Evolutionary conservation across 2,113 vertebrate genomes (phyloP), one percentile per base, ranked within the genome.

Genomic region (Pleuronectes platessa): DNA sequence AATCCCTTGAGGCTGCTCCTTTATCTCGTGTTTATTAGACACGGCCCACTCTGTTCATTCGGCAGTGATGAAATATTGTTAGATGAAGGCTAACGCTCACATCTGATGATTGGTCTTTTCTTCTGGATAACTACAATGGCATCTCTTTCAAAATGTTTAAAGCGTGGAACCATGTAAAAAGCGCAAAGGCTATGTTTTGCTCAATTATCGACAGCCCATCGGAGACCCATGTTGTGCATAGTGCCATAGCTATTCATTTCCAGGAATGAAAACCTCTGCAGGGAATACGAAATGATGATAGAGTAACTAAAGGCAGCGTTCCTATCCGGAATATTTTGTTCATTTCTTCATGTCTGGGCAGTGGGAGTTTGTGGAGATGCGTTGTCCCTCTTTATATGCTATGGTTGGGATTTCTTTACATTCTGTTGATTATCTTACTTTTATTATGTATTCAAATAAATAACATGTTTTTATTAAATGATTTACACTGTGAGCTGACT

Each of bases 251-350:
- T 78, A 68, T 79, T 85, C 82, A 82, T 88, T 82, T 42, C 35
- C 45, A 51, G 63, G 62, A 40, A 71, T 61, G 23, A 70, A 88
- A 80, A 85, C 53, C 82, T 77, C 77, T 82, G 11, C 7, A 86
- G 64, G 76, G 66, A 24, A 84, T 64, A 62, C 81, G 81, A 80
- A 75, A 84, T 90, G 27, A 69, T 73, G 70, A 75, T 79, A 86
- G 77, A 70, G 66, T 56, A 58, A 89, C 58, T 60, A 26, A 78
- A 10, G 35, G 35, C 9, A 37, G 35, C 35, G 9, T 37, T 37
- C 1, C 35, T 2, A 37, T 37, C 35, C 1, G 35, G 31, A 31
- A 31, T 31, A 31, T 7, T 31, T 31, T 7, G 31, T 5, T n/a
- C n/a, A n/a, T n/a, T n/a, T n/a, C 31, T 31, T 31, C 6, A 31